These are phyloP conservation scores for Rhagoletis pomonella DNA, from an alignment of 1,140 invertebrate genomes.

Conservation along the genomic window DNA sequence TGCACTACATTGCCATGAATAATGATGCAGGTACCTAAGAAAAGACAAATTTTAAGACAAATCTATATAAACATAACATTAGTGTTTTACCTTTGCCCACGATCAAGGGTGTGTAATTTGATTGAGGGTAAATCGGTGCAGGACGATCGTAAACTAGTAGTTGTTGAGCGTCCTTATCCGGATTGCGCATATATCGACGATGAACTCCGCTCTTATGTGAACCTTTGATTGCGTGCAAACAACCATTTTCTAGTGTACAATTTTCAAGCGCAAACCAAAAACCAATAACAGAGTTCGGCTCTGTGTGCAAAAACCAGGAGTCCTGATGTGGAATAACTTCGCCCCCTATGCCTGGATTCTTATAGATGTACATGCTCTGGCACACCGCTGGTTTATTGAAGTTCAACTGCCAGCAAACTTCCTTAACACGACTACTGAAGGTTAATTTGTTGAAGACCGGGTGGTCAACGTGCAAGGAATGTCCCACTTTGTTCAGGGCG, in stretches of 20 bases:
- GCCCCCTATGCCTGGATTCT: constrained; percentile 92
- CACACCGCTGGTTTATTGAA: constrained; percentile 88
- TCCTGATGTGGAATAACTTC: constrained; percentile 93
- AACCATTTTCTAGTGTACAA: constrained; percentile 93
- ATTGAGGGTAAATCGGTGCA: constrained; percentile 82
- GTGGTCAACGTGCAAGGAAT: constrained; percentile 92
- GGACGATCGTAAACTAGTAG: constrained; percentile 81
- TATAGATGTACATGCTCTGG: constrained; percentile 99
- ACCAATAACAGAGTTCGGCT: constrained; percentile 84
- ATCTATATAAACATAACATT: neutral
- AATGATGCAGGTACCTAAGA: constrained; percentile 88
- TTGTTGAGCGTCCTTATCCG: constrained; percentile 78
- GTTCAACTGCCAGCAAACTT: constrained; percentile 82
- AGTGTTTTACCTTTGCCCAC: constrained; percentile 83
- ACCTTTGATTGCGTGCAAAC: constrained; percentile 92
- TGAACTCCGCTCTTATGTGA: constrained; percentile 91
- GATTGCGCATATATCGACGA: constrained; percentile 81
- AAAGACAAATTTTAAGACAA: constrained; percentile 60
- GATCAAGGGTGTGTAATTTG: constrained; percentile 85
- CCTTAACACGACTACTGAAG: constrained; percentile 89
- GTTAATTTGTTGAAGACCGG: constrained; percentile 83
- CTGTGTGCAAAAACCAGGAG: constrained; percentile 89
- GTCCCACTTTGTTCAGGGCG: constrained; percentile 91
- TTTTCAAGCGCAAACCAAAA: constrained; percentile 98
- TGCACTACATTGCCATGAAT: constrained; percentile 96